Evolutionary conservation across 2,113 vertebrate species (phyloP), one percentile per base, ranked within the genome.

Genomic region (Calyptomena viridis): DNA sequence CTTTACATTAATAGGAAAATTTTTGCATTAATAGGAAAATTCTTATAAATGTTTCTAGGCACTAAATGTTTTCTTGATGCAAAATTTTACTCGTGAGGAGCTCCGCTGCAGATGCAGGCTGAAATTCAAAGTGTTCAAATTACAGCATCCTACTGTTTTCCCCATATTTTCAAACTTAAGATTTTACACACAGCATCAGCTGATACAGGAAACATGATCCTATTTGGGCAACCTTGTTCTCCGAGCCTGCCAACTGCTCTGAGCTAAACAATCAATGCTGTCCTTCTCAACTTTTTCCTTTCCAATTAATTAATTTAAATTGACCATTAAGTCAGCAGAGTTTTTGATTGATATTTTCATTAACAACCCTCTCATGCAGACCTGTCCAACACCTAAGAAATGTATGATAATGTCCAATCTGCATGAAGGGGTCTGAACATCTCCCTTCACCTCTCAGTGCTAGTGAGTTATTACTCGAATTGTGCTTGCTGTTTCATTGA

Each of bases 301-400:
- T 96, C 90, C 98, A 98, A 98, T 98, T 99, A 99, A 99, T 99
- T 98, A 98, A 99, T 99, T 98, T 98, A 96, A 98, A 99, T 97
- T 98, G 98, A 98, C 98, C 98, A 99, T 99, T 99, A 99, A 98
- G 98, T 98, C 97, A 97, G 98, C 94, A 84, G 98, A 97, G 97
- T 97, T 97, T 98, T 98, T 99, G 98, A 99, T 99, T 98, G 98
- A 99, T 99, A 98, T 98, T 98, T 98, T 98, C 98, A 99, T 99
- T 99, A 98, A 98, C 97, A 97, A 95, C 93, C 95, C 97, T 98
- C 96, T 98, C 94, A 96, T 97, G 98, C 98, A 97, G 98, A 97
- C 97, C 98, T 98, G 98, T 99, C 98, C 96, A 96, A 98, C 98
- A 98, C 98, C 98, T 98, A 97, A 97, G 98, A 98, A 98, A 97